These are phyloP conservation scores for Chrosomus eos DNA, from an alignment of 2,797 vertebrate genomes.

Conservation along the genomic window DNA sequence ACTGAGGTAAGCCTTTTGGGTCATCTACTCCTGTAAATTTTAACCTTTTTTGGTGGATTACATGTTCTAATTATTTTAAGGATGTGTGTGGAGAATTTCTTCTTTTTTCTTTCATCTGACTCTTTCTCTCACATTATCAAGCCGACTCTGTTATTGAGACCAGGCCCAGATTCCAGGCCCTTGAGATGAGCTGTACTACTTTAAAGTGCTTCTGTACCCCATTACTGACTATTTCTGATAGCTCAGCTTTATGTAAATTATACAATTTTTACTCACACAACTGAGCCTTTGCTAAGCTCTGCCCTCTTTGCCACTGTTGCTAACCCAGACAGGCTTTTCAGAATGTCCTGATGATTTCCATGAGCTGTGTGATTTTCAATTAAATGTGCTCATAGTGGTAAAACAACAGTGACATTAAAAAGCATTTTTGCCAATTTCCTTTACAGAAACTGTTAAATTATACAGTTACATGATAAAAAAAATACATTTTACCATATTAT, in stretches of 20 bases:
- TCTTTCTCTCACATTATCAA: constrained; percentile 32
- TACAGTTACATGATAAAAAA: not conserved
- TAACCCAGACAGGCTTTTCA: not conserved
- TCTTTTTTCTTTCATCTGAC: constrained; percentile 36
- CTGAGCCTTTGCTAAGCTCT: not conserved
- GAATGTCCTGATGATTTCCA: not conserved
- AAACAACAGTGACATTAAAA: not conserved
- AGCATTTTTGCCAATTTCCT: not conserved
- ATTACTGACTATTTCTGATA: constrained; percentile 21
- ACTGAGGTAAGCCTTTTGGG: constrained; percentile 56
- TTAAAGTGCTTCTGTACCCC: constrained; percentile 12
- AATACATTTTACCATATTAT: not conserved
- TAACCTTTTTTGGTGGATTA: constrained; percentile 56
- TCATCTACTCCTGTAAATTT: constrained; percentile 49
- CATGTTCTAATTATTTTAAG: constrained; percentile 63
- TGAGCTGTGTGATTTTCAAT: not conserved
- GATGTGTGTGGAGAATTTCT: constrained; percentile 42
- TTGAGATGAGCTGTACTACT: constrained; percentile 40
- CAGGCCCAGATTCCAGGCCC: constrained; percentile 27
- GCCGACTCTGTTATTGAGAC: constrained; percentile 44
- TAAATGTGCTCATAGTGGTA: not conserved
- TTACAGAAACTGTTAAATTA: not conserved
- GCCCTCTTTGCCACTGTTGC: not conserved
- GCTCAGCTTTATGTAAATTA: constrained; percentile 38
- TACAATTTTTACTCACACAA: not conserved